These are phyloP conservation scores for Spinus olivaceus DNA, from an alignment of 2,797 vertebrate genomes.

Conservation along the genomic window DNA sequence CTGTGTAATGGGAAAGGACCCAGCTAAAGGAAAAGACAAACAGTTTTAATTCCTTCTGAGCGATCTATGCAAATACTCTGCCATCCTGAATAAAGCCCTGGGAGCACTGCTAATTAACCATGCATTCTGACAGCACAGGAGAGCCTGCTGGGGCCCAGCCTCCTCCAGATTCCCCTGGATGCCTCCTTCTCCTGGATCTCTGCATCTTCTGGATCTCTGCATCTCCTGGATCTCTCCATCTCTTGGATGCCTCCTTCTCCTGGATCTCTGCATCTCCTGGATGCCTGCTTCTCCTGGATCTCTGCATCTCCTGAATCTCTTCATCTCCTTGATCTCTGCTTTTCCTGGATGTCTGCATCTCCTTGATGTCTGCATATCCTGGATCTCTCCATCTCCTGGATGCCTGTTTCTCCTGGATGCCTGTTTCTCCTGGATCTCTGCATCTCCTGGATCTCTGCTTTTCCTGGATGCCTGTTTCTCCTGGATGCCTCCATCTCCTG, in stretches of 20 bases:
- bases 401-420: accelerated
- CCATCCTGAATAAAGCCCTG: neutral
- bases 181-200: neutral
- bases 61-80: slow-evolving; percentile 42
- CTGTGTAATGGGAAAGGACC: neutral
- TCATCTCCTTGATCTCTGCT: too few relatives aligned
- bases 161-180: neutral
- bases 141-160: neutral
- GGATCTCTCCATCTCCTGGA: neutral
- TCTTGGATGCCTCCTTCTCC: neutral
- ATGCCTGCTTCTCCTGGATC: neutral
- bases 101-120: neutral
- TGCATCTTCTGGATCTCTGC: too few relatives aligned
- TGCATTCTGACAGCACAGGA: neutral
- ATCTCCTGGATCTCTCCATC: neutral
- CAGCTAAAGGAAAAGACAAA: slow-evolving; percentile 16
- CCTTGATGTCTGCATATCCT: neutral
- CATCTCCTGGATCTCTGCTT: neutral
- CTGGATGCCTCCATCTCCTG: too few relatives aligned
- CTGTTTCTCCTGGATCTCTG: too few relatives aligned
- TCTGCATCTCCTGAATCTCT: neutral
- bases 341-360: neutral
- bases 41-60: slow-evolving; percentile 39
- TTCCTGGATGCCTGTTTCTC: neutral
- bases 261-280: neutral